A percentile compares a stretch with the other conserved stretches of the same genome.
phyloP scores from a whole-genome alignment of 1,140 invertebrate species.

The Drosophila tropicalis region DNA sequence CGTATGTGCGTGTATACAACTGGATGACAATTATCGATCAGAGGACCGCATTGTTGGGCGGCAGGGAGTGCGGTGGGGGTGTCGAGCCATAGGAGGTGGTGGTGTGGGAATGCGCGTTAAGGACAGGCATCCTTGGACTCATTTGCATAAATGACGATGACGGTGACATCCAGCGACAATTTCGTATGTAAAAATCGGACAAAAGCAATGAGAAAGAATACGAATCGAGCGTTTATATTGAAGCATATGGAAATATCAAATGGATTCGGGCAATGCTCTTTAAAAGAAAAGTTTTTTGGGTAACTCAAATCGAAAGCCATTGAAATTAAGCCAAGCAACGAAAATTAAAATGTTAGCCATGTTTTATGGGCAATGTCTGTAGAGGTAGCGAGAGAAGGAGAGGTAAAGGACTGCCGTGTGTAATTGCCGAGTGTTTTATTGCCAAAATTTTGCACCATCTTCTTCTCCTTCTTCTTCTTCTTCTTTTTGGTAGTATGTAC shows the following conservation, averaged over 20 bases:
- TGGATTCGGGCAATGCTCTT: too few relatives aligned
- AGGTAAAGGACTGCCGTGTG: conserved; percentile 17
- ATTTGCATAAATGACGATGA: conserved; percentile 75
- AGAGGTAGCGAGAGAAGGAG: conserved; percentile 17
- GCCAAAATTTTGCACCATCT: conserved; percentile 74
- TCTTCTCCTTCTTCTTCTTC: conserved; percentile 60
- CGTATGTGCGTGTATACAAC: conserved; percentile 7
- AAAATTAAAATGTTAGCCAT: conserved; percentile 68
- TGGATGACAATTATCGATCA: conserved; percentile 75
- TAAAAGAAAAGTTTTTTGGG: conserved; percentile 1
- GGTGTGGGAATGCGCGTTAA: conserved; percentile 58
- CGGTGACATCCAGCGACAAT: conserved; percentile 26
- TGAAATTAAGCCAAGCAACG: conserved; percentile 67
- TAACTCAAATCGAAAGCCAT: conserved; percentile 53
- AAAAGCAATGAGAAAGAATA: conserved; percentile 34
- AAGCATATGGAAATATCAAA: conserved; percentile 42
- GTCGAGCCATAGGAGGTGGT: too few relatives aligned
- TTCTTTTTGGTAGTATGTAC: conserved; percentile 34
- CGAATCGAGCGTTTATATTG: conserved; percentile 54
- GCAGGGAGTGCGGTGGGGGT: neutral
- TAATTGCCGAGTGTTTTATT: conserved; percentile 81
- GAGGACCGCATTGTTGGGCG: neutral
- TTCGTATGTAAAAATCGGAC: conserved; percentile 41
- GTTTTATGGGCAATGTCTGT: conserved; percentile 55
- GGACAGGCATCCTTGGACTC: conserved; percentile 70